phyloP scores from a whole-genome alignment of 2,113 vertebrate species.

The Centrocercus urophasianus region DNA sequence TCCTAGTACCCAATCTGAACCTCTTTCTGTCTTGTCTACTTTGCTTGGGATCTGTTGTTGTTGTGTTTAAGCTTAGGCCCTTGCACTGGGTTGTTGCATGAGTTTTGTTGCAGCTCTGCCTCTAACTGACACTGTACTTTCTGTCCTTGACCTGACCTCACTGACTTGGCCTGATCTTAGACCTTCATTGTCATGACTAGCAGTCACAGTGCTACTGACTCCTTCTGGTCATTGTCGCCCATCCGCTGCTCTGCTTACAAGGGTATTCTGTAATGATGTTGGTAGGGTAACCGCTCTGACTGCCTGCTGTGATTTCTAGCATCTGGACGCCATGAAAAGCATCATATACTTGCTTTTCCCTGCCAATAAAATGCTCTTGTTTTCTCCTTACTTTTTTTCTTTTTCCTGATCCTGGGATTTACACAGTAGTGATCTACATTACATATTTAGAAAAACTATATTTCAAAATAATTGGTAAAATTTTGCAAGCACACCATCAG shows the following conservation, averaged over 20 bases:
- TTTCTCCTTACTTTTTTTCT: neutral
- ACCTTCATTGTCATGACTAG: accelerated
- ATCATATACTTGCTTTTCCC: neutral
- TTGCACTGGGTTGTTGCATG: neutral
- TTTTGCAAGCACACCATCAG: neutral
- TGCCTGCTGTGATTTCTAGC: neutral
- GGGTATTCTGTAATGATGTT: neutral
- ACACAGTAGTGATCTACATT: neutral
- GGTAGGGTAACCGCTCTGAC: neutral
- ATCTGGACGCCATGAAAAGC: neutral
- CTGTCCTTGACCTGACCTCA: neutral
- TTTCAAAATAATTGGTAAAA: neutral
- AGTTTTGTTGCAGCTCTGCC: neutral
- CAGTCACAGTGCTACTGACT: neutral
- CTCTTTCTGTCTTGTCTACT: neutral
- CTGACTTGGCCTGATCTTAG: neutral
- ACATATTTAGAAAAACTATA: neutral
- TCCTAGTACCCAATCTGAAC: too few relatives aligned
- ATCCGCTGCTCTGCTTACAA: neutral
- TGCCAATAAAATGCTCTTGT: neutral
- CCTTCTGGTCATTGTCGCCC: neutral
- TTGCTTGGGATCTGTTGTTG: neutral
- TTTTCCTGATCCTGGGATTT: neutral
- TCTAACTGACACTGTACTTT: neutral
- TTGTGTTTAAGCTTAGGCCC: neutral